Conservation (phyloP, 2,113 vertebrate species). For the Channa maculata region DNA sequence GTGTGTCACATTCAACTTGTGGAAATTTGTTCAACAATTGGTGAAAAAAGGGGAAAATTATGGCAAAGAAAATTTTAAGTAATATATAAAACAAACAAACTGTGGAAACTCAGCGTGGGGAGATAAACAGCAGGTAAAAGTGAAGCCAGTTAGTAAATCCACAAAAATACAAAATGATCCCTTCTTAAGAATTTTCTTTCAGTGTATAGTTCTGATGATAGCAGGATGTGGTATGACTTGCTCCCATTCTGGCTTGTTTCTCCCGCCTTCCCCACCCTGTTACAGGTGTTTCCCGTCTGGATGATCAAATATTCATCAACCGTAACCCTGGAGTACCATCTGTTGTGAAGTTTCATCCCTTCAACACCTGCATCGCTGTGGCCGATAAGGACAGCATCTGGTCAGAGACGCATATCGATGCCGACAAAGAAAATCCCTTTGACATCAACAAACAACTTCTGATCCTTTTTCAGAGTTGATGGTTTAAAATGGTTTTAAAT, state of each 20-base stretch:
- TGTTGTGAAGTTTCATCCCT: slow-evolving; percentile 97
- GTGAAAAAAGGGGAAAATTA: too few species aligned
- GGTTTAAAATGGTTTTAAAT: not conserved
- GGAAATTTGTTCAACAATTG: too few species aligned
- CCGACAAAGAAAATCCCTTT: not conserved
- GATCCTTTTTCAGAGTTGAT: not conserved
- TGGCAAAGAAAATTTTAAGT: too few species aligned
- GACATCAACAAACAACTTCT: not conserved
- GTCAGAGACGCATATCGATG: slow-evolving; percentile 67
- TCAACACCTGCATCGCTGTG: slow-evolving; percentile 94
- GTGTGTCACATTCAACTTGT: too few species aligned
- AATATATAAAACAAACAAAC: too few species aligned
- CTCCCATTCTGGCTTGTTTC: not conserved
- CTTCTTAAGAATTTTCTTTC: too few species aligned
- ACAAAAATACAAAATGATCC: too few species aligned
- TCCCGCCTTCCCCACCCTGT: not conserved
- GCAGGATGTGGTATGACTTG: too few species aligned
- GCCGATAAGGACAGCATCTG: slow-evolving; percentile 99
- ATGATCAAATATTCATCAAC: slow-evolving; percentile 99
- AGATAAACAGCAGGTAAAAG: too few species aligned
- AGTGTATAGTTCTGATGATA: too few species aligned
- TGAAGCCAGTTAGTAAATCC: too few species aligned
- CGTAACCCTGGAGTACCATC: slow-evolving; percentile 96
- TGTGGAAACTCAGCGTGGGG: too few species aligned
- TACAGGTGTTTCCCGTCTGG: slow-evolving; percentile 91